phyloP scores from a whole-genome alignment of 2,797 vertebrate genomes.

The Aselliscus stoliczkanus region DNA sequence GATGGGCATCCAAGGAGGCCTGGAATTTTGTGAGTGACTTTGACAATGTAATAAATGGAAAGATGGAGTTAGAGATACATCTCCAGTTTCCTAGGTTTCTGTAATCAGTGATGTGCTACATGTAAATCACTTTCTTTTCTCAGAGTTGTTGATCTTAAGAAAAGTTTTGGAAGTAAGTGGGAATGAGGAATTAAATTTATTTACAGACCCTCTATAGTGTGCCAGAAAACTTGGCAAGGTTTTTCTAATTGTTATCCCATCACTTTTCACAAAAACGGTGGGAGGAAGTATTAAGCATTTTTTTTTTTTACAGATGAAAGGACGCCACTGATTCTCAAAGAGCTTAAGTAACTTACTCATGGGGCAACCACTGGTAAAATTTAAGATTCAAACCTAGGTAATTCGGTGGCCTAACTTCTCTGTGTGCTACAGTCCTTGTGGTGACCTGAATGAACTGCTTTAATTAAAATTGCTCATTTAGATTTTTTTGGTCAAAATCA shows the following conservation, averaged over 20 bases:
- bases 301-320: background rate
- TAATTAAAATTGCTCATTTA: background rate
- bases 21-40: background rate
- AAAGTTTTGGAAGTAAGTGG: background rate
- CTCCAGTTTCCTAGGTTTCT: background rate
- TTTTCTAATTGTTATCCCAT: background rate
- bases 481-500: too few species aligned
- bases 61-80: background rate
- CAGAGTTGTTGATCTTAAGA: background rate
- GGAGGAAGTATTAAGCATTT: background rate
- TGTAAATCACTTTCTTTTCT: constrained; percentile 16
- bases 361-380: background rate
- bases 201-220: background rate
- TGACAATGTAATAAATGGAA: background rate
- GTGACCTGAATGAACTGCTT: background rate
- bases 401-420: background rate
- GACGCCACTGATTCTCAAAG: background rate
- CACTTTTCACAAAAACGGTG: background rate
- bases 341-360: background rate
- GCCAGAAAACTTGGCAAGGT: background rate
- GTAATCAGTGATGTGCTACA: background rate
- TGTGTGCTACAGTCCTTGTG: background rate
- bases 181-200: constrained; percentile 6
- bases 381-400: background rate
- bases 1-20: background rate